These are phyloP conservation scores for Forbesichthys papilliferus DNA, from an alignment of 2,113 vertebrate genomes.

Conservation along the genomic window DNA sequence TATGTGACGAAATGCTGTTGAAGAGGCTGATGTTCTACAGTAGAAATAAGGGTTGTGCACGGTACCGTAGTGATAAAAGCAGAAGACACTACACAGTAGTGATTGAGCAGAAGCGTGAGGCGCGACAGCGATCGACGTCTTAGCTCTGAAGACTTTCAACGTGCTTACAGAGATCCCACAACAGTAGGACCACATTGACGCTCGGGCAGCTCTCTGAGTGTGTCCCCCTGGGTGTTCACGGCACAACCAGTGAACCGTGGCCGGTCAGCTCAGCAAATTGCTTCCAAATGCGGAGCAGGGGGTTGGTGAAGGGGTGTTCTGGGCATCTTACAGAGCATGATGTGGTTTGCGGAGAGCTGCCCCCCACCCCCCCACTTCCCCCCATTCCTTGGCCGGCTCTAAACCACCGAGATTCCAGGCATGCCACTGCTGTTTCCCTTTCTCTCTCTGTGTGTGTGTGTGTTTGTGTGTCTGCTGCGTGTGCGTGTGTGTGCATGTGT, in stretches of 20 bases:
- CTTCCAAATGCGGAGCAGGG: conserved; percentile 66
- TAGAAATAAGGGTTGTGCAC: too few relatives aligned
- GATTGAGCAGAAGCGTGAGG: too few relatives aligned
- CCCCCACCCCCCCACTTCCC: conserved; percentile 34
- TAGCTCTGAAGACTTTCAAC: too few relatives aligned
- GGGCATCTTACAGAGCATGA: conserved; percentile 42
- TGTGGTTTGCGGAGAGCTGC: conserved; percentile 45
- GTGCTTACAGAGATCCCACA: too few relatives aligned
- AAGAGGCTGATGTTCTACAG: too few relatives aligned
- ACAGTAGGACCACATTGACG: too few relatives aligned
- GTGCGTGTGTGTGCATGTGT: too few relatives aligned
- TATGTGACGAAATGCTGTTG: too few relatives aligned
- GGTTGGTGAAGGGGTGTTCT: conserved; percentile 8
- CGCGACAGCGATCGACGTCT: too few relatives aligned
- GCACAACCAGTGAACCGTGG: conserved; percentile 47
- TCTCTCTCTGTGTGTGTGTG: conserved; percentile 31
- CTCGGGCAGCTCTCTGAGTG: conserved; percentile 33
- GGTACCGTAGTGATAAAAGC: too few relatives aligned
- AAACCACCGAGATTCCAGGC: conserved; percentile 68
- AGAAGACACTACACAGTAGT: too few relatives aligned
- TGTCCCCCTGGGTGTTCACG: conserved; percentile 59
- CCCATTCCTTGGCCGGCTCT: conserved; percentile 61
- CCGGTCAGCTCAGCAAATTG: conserved; percentile 62
- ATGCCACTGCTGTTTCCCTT: conserved; percentile 67
- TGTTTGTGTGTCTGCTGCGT: too few relatives aligned